Evolutionary conservation across 92 coral and sea anemone genomes (phyloP).

Genomic region (Porites cylindrica): DNA sequence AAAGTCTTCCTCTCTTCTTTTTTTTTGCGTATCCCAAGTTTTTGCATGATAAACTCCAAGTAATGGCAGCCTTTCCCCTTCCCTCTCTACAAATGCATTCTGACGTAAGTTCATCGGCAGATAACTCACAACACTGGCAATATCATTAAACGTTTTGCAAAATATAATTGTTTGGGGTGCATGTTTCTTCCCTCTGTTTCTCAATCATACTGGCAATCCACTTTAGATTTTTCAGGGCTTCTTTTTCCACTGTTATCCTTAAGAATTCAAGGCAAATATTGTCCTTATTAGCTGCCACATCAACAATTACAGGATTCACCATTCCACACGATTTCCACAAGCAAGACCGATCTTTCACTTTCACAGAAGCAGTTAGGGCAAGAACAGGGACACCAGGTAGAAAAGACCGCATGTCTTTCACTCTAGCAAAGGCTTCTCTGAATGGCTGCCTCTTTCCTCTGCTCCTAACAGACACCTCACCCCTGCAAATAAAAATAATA

Average conservation of each 20-base stretch:
- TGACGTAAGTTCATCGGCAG: constrained; percentile 28
- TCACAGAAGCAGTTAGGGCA: constrained; percentile 58
- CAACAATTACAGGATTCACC: constrained; percentile 20
- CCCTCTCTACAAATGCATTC: constrained; percentile 38
- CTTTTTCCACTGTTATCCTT: not conserved
- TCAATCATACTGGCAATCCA: constrained; percentile 35
- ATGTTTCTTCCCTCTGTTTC: constrained; percentile 10
- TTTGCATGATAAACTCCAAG: constrained; percentile 49
- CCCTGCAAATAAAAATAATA: not conserved
- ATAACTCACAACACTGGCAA: constrained; percentile 34
- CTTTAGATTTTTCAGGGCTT: not conserved
- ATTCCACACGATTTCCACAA: constrained; percentile 54
- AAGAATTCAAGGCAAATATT: constrained; percentile 38
- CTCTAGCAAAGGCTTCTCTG: constrained; percentile 55
- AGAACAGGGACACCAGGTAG: constrained; percentile 44
- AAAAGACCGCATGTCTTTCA: constrained; percentile 53
- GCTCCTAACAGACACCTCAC: too few species aligned
- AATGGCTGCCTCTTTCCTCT: constrained; percentile 44
- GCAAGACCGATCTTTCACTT: constrained; percentile 24
- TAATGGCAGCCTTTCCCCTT: constrained; percentile 18
- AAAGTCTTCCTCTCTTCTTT: constrained; percentile 11
- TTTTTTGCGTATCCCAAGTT: constrained; percentile 32
- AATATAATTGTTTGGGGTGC: constrained; percentile 43
- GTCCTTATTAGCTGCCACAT: constrained; percentile 50
- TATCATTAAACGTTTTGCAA: constrained; percentile 49